A percentile compares a stretch with the other conserved stretches of the same genome.
phyloP scores from a whole-genome alignment of 1,140 invertebrate species.

The Dermatophagoides farinae region DNA sequence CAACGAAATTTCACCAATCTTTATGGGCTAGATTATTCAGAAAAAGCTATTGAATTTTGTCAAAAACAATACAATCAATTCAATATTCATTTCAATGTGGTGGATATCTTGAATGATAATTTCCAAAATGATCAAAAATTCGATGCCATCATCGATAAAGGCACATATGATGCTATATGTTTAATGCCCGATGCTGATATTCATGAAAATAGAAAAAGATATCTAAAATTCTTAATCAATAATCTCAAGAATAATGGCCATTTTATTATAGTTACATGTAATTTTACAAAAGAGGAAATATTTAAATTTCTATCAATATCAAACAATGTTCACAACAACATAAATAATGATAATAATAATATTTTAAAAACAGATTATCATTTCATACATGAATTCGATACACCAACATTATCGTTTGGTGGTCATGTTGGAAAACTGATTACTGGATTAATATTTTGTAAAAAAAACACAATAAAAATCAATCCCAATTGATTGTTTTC shows the following conservation, averaged over 20 bases:
- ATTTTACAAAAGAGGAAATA: slow-evolving; percentile 73
- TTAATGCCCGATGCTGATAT: slow-evolving; percentile 43
- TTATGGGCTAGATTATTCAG: slow-evolving; percentile 61
- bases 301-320: slow-evolving; percentile 39
- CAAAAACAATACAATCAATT: slow-evolving; percentile 34
- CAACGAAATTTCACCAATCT: slow-evolving; percentile 48
- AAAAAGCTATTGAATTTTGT: slow-evolving; percentile 51
- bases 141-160: slow-evolving; percentile 59
- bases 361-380: not conserved
- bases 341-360: too few species aligned
- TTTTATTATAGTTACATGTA: slow-evolving; percentile 76
- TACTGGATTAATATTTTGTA: slow-evolving; percentile 10
- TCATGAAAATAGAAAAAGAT: slow-evolving; percentile 37
- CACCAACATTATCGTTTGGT: slow-evolving; percentile 10
- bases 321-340: slow-evolving; percentile 8
- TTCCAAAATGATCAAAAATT: slow-evolving; percentile 4
- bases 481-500: not conserved
- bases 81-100: slow-evolving; percentile 25
- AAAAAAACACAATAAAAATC: slow-evolving; percentile 1
- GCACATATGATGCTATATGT: slow-evolving; percentile 49
- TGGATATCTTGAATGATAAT: slow-evolving; percentile 32
- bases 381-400: slow-evolving; percentile 8
- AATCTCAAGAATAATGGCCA: slow-evolving; percentile 39
- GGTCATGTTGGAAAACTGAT: slow-evolving; percentile 9
- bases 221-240: slow-evolving; percentile 41